These are phyloP conservation scores for Avahi laniger DNA, from an alignment of 2,797 vertebrate genomes.

Conservation along the genomic window DNA sequence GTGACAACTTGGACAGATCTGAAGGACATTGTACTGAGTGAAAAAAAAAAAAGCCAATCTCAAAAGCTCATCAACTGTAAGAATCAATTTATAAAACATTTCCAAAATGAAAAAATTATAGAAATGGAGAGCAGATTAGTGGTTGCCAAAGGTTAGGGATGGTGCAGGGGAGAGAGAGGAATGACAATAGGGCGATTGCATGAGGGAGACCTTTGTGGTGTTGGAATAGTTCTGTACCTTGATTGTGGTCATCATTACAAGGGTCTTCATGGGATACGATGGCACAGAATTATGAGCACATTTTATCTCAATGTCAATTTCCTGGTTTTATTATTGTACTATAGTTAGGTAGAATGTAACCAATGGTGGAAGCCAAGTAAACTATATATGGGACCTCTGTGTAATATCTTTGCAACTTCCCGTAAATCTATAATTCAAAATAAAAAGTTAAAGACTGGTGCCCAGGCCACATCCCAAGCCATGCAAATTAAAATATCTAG, in stretches of 20 bases:
- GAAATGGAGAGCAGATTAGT: neutral
- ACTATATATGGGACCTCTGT: neutral
- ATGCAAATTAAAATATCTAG: conserved; percentile 11
- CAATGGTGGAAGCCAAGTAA: neutral
- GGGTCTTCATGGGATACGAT: neutral
- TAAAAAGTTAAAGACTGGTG: neutral
- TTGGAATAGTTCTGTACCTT: neutral
- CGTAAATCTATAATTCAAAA: neutral
- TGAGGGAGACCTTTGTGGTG: neutral
- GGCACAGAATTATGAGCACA: neutral
- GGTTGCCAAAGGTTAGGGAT: neutral
- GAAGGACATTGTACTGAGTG: neutral
- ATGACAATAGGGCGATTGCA: neutral
- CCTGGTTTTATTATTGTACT: neutral
- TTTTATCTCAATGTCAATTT: neutral
- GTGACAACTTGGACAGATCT: neutral
- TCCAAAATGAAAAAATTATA: neutral
- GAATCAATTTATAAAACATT: neutral
- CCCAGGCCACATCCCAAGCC: neutral
- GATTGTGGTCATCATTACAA: neutral
- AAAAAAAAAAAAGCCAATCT: neutral
- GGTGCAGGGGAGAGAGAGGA: too few species aligned
- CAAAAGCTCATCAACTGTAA: neutral
- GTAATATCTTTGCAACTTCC: neutral
- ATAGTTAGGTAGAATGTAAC: neutral